Conservation (phyloP, 2,888 invertebrate species). For the Diogma glabrata region DNA sequence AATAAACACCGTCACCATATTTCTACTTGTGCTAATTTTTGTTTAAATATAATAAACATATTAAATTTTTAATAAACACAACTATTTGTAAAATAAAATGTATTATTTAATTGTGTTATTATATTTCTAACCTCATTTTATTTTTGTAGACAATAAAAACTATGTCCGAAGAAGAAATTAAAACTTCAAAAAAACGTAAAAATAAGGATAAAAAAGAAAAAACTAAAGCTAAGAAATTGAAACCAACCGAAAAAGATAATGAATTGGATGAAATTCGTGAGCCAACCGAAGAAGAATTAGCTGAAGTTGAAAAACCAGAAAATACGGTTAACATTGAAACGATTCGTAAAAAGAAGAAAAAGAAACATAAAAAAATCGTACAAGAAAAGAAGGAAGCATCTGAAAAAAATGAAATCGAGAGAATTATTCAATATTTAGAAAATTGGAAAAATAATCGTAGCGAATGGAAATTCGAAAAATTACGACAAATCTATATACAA, state of each 20-base stretch:
- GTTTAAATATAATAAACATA: too few relatives aligned
- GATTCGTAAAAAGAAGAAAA: slow-evolving; percentile 51
- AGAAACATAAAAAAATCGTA: slow-evolving; percentile 45
- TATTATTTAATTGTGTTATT: too few relatives aligned
- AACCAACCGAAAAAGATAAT: slow-evolving; percentile 34
- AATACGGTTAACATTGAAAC: slow-evolving; percentile 41
- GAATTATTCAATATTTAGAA: slow-evolving; percentile 53
- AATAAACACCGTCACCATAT: too few relatives aligned
- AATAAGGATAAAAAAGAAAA: slow-evolving; percentile 3
- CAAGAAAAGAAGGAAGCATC: slow-evolving; percentile 42
- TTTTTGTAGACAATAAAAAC: too few relatives aligned
- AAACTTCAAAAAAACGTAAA: too few relatives aligned
- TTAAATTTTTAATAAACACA: too few relatives aligned
- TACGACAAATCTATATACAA: slow-evolving; percentile 63
- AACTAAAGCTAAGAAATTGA: slow-evolving; percentile 26
- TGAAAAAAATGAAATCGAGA: slow-evolving; percentile 44
- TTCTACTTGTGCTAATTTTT: too few relatives aligned
- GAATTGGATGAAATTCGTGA: slow-evolving; percentile 29
- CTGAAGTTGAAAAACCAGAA: slow-evolving; percentile 30
- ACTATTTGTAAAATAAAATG: too few relatives aligned
- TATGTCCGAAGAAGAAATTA: too few relatives aligned
- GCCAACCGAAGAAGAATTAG: slow-evolving; percentile 30
- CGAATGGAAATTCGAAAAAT: slow-evolving; percentile 73
- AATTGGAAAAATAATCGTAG: slow-evolving; percentile 58
- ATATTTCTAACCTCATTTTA: too few relatives aligned